Base-by-base conservation (phyloP, 2,888 invertebrate genomes). In the Diarsia dahlii region DNA sequence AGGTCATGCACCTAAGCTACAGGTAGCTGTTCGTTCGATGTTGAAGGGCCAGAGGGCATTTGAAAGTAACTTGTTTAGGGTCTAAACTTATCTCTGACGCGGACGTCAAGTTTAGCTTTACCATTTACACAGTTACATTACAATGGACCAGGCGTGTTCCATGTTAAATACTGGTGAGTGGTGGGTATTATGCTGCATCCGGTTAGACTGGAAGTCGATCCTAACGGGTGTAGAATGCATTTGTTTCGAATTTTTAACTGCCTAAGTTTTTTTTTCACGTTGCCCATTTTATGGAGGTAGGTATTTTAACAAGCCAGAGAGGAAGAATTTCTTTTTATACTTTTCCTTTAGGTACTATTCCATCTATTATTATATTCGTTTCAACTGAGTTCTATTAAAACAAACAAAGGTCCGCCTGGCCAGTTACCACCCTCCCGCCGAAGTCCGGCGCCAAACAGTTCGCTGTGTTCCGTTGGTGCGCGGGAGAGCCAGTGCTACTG, bases 31-130 rank as follows among this genome's bases (percentile, higher is more conserved):
- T 20, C 39, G 39, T 63, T n/a, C 13, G 23, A 15, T 39, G 62
- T 39, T n/a, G 13, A 13, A 62, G n/a, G 12, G 62, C 18, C 63
- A 45, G 63, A 63, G 39, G 45, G 63, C 63, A 45, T 63, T 63
- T 45, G n/a, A 63, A n/a, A 45, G 45, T 34, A n/a, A 34, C 28
- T 58, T 28, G 28, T 28, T 15, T 56, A 28, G 0, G 56, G 15
- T 15, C 15, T 58, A 28, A 28, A 58, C 58, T 60, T 60, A 60
- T 58, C 28, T 58, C 28, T 2, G 15, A 58, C n/a, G 13, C 28
- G 0, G 15, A 58, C n/a, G 13, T 3, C 12, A 58, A 58, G 58
- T 58, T 28, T 58, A 58, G 8, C 15, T 56, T 56, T 58, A 6
- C 15, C 23, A 56, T 56, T 56, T 56, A 56, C 13, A 20, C 8